Conservation (phyloP, 2,113 vertebrate genomes). For the Anarhynchus alexandrinus region DNA sequence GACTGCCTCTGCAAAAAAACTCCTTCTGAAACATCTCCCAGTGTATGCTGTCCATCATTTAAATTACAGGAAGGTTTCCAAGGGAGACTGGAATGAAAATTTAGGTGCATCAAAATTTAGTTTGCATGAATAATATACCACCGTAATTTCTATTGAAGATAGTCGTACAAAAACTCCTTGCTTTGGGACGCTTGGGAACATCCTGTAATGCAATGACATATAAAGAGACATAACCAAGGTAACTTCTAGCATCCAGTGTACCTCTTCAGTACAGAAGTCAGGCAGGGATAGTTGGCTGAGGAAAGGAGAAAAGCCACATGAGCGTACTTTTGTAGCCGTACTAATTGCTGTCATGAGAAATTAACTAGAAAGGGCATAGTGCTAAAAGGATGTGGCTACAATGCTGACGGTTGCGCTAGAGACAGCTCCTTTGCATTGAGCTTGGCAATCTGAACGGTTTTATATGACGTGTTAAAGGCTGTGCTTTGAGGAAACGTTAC, state of each 20-base stretch:
- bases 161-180: not conserved
- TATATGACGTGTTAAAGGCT: not conserved
- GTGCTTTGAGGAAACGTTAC: not conserved
- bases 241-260: not conserved
- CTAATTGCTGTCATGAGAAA: not conserved
- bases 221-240: not conserved
- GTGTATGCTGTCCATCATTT: not conserved
- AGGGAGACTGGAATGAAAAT: not conserved
- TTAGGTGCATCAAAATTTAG: not conserved
- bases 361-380: not conserved
- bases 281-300: not conserved
- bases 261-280: not conserved
- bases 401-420: not conserved
- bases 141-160: not conserved
- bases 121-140: not conserved
- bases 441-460: not conserved
- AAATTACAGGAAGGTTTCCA: not conserved
- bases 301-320: not conserved
- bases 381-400: not conserved
- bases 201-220: not conserved
- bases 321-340: not conserved
- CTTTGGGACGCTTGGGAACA: not conserved
- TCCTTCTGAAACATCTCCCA: not conserved
- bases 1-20: not conserved
- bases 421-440: not conserved